Evolutionary conservation across 2,113 vertebrate species (phyloP), one percentile per base, ranked within the genome.

Genomic region (Mirounga angustirostris): DNA sequence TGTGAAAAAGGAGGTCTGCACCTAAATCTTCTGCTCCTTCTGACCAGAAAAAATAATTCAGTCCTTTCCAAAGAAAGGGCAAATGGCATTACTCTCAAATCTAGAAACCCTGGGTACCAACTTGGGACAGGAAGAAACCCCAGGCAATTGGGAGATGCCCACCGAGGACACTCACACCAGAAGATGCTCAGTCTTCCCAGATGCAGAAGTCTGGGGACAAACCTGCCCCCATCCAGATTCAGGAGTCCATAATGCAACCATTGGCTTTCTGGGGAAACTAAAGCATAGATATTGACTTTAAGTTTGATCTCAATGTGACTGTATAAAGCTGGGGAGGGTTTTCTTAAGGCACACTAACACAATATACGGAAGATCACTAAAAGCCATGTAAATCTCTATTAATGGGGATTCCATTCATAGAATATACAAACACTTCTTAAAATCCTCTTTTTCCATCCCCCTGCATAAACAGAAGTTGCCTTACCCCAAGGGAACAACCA

Each of bases 21-120:
- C 7, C 28, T 65, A n/a, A 74, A 40, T 89, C 92, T 58, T 76
- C 61, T 80, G 56, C 13, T 92, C 76, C 73, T 85, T 43, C 43
- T 58, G 22, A 59, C 40, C 73, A 81, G 63, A 18, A 83, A 95
- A 95, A 81, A 59, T n/a, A 74, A 88, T 54, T 83, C 40, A 11
- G 28, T 61, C 80, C 18, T 69, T 95, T 71, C 65, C 58, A 95
- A 84, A 96, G 59, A 52, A 94, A 71, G 76, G 59, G 19, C 8
- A 1, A 89, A 33, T 54, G 28, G 7, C 40, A 67, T 67, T 65
- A 74, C 14, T 21, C 11, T 82, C 54, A 85, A 92, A 80, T 65
- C 43, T 81, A 71, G 73, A 83, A 92, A 61, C 33, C 59, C 26
- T 30, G 15, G 30, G 13, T 52, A 89, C 36, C 36, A 21, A 50